phyloP scores from a whole-genome alignment of 2,888 invertebrate genomes.

The Diarsia brunnea region DNA sequence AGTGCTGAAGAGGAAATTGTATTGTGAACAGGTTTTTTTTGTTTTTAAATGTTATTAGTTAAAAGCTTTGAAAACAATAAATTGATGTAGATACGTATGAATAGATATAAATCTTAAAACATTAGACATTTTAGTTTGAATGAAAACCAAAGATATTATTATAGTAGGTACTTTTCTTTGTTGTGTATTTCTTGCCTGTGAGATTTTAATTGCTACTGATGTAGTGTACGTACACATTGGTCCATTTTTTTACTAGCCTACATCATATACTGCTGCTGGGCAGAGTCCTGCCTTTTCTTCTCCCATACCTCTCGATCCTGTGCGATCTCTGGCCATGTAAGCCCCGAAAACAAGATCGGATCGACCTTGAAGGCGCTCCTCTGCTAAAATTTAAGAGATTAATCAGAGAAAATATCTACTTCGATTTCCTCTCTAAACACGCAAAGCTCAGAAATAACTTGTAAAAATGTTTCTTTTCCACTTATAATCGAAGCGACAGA shows the following conservation, averaged over 20 bases:
- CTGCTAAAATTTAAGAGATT: not conserved
- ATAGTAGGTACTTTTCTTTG: not conserved
- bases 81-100: not conserved
- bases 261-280: too few relatives aligned
- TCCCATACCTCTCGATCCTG: too few relatives aligned
- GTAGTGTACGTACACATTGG: not conserved
- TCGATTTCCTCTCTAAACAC: not conserved
- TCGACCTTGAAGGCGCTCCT: too few relatives aligned
- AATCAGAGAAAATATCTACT: not conserved
- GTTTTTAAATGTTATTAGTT: constrained; percentile 17
- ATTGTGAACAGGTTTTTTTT: constrained; percentile 9
- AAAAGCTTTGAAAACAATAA: constrained; percentile 24
- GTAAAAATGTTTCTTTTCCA: constrained; percentile 1
- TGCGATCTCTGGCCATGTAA: too few relatives aligned
- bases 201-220: not conserved
- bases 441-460: not conserved
- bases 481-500: constrained; percentile 23
- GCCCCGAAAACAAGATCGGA: too few relatives aligned
- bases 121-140: not conserved
- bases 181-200: not conserved
- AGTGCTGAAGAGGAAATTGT: constrained; percentile 19
- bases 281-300: too few relatives aligned
- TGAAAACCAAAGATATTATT: not conserved
- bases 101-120: too few relatives aligned
- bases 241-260: not conserved